phyloP scores from a whole-genome alignment of 2,797 vertebrate genomes.

The Valencia hispanica region DNA sequence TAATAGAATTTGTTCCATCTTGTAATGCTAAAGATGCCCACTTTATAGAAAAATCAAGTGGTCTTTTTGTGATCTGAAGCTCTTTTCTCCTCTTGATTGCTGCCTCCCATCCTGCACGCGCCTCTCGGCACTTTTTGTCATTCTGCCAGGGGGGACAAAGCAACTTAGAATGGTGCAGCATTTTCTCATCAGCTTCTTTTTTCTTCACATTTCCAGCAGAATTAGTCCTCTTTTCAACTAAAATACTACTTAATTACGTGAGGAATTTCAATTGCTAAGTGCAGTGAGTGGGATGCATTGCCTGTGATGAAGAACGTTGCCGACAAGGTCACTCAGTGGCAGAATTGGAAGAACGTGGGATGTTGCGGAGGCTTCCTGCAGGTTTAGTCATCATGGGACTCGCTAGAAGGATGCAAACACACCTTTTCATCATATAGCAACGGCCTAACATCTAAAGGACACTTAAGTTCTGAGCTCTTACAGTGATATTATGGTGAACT shows the following conservation, averaged over 20 bases:
- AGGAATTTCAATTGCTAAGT: conserved; percentile 70
- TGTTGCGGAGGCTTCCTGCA: conserved; percentile 64
- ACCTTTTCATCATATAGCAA: conserved; percentile 47
- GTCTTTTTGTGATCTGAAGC: conserved; percentile 68
- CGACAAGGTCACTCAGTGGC: conserved; percentile 72
- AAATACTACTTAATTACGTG: conserved; percentile 68
- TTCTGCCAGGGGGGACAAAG: conserved; percentile 39
- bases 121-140: conserved; percentile 42
- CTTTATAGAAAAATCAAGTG: conserved; percentile 69
- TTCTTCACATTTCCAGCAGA: conserved; percentile 14
- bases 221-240: conserved; percentile 40
- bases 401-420: conserved; percentile 28
- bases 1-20: conserved; percentile 73
- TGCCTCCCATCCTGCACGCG: conserved; percentile 44
- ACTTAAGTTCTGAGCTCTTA: background rate
- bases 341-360: conserved; percentile 59
- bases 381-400: conserved; percentile 63
- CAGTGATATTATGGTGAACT: background rate
- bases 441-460: conserved; percentile 56
- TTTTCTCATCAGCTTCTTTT: conserved; percentile 30
- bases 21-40: conserved; percentile 67
- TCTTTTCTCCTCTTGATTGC: conserved; percentile 69
- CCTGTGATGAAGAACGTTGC: conserved; percentile 54
- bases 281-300: conserved; percentile 58
- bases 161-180: conserved; percentile 12